phyloP scores from a whole-genome alignment of 1,140 invertebrate genomes.

The Euglossa dilemma region DNA sequence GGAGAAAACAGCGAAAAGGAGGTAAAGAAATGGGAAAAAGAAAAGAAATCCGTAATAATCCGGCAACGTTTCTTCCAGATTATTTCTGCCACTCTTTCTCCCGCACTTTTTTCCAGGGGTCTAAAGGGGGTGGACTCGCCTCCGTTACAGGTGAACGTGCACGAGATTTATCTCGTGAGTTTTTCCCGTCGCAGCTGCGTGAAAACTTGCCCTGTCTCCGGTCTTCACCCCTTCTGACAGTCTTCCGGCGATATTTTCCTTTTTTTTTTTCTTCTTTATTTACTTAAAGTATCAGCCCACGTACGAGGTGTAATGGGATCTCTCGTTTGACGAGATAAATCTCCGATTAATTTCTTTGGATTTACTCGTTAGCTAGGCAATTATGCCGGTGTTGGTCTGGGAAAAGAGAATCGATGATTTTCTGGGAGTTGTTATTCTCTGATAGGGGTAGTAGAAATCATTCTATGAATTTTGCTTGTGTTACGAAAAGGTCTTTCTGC shows the following conservation, averaged over 20 bases:
- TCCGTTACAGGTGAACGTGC: conserved; percentile 59
- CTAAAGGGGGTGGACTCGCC: background rate
- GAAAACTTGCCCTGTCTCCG: conserved; percentile 61
- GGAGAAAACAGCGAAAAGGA: background rate
- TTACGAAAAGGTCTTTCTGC: too few species aligned
- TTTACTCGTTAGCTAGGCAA: background rate
- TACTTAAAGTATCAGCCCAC: conserved; percentile 54
- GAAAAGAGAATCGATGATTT: background rate
- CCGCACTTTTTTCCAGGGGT: conserved; percentile 39
- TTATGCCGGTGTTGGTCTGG: background rate
- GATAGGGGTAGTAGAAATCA: too few species aligned
- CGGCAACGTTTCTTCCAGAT: conserved; percentile 42
- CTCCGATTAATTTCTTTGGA: conserved; percentile 23
- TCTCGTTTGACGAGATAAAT: conserved; percentile 56
- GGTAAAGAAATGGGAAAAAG: background rate
- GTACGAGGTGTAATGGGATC: conserved; percentile 67
- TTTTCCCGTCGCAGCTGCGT: conserved; percentile 77
- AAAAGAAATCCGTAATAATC: conserved; percentile 34
- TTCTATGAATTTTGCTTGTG: too few species aligned
- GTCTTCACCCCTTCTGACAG: background rate
- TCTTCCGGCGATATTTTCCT: conserved; percentile 21
- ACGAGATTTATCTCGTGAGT: conserved; percentile 78
- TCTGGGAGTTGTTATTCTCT: background rate
- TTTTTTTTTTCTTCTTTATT: conserved; percentile 21
- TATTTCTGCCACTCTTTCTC: conserved; percentile 38